These are phyloP conservation scores for Chymomyza caudatula DNA, from an alignment of 2,888 invertebrate species.

Conservation along the genomic window DNA sequence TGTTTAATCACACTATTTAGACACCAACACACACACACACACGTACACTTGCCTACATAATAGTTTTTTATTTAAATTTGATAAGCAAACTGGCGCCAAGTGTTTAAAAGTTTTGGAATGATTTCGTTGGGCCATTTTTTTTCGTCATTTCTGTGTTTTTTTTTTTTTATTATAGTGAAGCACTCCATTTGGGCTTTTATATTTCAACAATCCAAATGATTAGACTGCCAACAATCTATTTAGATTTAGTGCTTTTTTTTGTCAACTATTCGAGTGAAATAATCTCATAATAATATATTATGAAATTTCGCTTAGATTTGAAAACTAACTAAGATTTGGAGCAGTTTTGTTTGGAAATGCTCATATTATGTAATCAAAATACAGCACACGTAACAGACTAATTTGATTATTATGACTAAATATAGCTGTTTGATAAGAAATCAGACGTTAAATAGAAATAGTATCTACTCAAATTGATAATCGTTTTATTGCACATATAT, in stretches of 20 bases:
- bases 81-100: constrained; percentile 52
- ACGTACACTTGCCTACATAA: neutral
- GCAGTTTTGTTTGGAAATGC: neutral
- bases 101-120: neutral
- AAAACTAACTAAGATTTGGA: neutral
- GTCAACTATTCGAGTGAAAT: neutral
- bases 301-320: neutral
- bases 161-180: neutral
- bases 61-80: constrained; percentile 9
- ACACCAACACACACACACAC: neutral
- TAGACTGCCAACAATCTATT: neutral
- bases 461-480: too few species aligned
- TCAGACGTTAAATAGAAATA: too few species aligned
- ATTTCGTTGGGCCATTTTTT: neutral
- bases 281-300: neutral
- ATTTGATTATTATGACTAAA: too few species aligned
- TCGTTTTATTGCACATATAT: too few species aligned
- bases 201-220: neutral
- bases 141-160: neutral
- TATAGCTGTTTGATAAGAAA: too few species aligned
- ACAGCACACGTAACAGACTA: too few species aligned
- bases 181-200: neutral
- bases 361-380: too few species aligned
- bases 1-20: neutral
- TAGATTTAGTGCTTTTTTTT: neutral